Evolutionary conservation across 2,113 vertebrate species (phyloP).

Genomic region (Epinephelus moara): DNA sequence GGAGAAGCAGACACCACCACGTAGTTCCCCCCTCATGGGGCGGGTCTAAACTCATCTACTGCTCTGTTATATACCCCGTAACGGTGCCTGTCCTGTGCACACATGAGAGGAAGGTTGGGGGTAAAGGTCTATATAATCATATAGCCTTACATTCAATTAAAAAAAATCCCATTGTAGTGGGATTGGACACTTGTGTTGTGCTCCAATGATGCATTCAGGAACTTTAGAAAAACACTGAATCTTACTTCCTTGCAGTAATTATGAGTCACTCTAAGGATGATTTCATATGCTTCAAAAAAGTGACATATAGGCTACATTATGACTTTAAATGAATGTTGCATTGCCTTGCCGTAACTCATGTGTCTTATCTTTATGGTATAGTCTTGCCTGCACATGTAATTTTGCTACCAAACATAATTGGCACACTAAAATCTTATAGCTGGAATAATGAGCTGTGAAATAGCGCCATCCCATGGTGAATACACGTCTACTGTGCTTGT

Average conservation of each 20-base stretch:
- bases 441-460: neutral
- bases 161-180: neutral
- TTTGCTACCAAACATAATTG: neutral
- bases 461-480: conserved; percentile 26
- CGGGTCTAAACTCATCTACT: conserved; percentile 51
- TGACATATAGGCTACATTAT: neutral
- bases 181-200: neutral
- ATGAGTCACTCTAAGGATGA: neutral
- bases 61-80: neutral
- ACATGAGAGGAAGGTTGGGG: neutral
- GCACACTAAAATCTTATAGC: neutral
- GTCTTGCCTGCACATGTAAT: neutral
- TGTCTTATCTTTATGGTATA: neutral
- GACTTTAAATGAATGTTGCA: neutral
- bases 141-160: neutral
- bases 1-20: neutral
- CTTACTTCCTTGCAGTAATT: neutral
- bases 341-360: no score
- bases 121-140: neutral
- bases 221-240: neutral
- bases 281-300: neutral
- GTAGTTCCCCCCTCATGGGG: conserved; percentile 40
- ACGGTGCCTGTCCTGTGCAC: neutral
- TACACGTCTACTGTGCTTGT: no score
- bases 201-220: neutral